phyloP scores from a whole-genome alignment of 1,140 invertebrate species.

The Melanaphis sacchari region DNA sequence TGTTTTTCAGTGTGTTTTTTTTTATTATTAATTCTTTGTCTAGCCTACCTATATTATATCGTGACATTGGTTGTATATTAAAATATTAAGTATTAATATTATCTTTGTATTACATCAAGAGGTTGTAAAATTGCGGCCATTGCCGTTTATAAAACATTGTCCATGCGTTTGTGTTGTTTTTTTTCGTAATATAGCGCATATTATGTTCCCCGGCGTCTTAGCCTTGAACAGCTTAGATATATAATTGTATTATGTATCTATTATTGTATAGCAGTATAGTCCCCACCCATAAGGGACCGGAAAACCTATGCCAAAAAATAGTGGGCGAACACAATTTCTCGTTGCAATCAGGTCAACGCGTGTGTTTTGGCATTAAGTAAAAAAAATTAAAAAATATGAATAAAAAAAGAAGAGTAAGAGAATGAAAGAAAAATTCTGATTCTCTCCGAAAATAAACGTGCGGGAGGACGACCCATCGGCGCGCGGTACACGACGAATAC shows the following conservation, averaged over 20 bases:
- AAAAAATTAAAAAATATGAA: neutral
- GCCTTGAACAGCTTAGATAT: slow-evolving; percentile 15
- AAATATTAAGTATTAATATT: slow-evolving; percentile 18
- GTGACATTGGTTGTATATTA: neutral
- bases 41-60: neutral
- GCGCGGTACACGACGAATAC: neutral
- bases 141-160: neutral
- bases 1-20: neutral
- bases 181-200: neutral
- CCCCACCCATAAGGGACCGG: slow-evolving; percentile 16
- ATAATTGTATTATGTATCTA: slow-evolving; percentile 2
- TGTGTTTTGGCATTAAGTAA: slow-evolving; percentile 42
- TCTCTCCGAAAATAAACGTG: slow-evolving; percentile 52
- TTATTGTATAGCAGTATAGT: neutral
- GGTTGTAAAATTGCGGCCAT: slow-evolving; percentile 38
- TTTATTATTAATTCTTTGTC: neutral
- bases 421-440: neutral
- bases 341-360: slow-evolving; percentile 35
- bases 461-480: slow-evolving; percentile 3
- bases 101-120: slow-evolving; percentile 21
- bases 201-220: neutral
- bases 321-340: slow-evolving; percentile 6
- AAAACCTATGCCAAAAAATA: slow-evolving; percentile 13
- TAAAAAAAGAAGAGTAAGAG: slow-evolving; percentile 11
- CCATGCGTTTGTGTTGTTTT: neutral